Evolutionary conservation across 1,140 invertebrate species (phyloP).

Genomic region (Cyclina sinensis): DNA sequence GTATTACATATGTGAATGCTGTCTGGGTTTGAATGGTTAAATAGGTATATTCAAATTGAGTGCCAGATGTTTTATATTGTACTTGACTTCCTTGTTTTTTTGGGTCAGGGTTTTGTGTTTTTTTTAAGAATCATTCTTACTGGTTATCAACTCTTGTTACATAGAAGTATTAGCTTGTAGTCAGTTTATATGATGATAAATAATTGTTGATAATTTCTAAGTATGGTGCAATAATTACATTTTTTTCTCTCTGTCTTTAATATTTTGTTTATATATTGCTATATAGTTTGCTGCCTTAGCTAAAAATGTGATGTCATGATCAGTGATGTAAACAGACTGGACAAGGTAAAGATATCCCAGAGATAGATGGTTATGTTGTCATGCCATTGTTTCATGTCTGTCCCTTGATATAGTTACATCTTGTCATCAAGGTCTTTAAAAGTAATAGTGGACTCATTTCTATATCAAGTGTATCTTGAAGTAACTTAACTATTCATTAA

Average conservation of each 20-base stretch:
- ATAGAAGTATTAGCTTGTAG: not conserved
- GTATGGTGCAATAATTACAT: not conserved
- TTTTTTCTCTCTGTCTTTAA: conserved; percentile 2
- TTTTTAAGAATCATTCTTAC: conserved; percentile 6
- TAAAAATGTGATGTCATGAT: too few species aligned
- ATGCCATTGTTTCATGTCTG: too few species aligned
- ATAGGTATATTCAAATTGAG: conserved; percentile 37
- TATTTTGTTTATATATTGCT: conserved; percentile 31
- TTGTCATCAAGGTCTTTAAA: too few species aligned
- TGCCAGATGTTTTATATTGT: conserved; percentile 2
- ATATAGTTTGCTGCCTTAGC: not conserved
- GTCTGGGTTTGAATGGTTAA: not conserved
- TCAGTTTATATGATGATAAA: not conserved
- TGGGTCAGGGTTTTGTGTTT: conserved; percentile 14
- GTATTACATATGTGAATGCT: not conserved
- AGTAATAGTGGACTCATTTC: too few species aligned
- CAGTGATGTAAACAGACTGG: too few species aligned
- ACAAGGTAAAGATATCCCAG: too few species aligned
- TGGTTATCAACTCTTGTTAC: not conserved
- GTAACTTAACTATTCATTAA: too few species aligned
- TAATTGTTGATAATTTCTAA: conserved; percentile 24
- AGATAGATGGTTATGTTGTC: too few species aligned
- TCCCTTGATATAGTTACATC: too few species aligned
- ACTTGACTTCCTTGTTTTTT: not conserved
- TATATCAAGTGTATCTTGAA: too few species aligned